Evolutionary conservation across 1,140 invertebrate species (phyloP).

Genomic region (Sitophilus oryzae): DNA sequence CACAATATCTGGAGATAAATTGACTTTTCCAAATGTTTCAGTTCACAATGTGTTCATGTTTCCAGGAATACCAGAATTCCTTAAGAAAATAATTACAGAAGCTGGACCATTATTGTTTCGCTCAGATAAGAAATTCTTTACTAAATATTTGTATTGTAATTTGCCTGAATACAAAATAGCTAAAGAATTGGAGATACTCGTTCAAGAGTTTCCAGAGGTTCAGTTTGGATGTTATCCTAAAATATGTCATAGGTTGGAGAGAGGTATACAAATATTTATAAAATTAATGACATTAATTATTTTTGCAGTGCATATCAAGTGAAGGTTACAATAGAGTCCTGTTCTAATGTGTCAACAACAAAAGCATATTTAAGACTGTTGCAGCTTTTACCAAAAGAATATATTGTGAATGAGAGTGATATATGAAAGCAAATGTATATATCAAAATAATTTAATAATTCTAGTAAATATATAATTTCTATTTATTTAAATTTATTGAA

Average conservation of each 20-base stretch:
- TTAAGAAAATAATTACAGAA: constrained; percentile 53
- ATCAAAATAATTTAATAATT: too few species aligned
- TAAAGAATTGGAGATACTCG: constrained; percentile 42
- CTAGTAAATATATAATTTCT: too few species aligned
- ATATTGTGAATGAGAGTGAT: constrained; percentile 27
- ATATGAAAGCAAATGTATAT: constrained; percentile 5
- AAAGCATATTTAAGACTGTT: constrained; percentile 44
- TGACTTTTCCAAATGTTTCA: constrained; percentile 59
- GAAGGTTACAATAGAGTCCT: constrained; percentile 49
- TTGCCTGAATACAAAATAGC: constrained; percentile 47
- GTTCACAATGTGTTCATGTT: constrained; percentile 72
- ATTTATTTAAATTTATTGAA: too few species aligned
- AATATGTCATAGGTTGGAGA: constrained; percentile 41
- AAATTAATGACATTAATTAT: not conserved
- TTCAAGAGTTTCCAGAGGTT: constrained; percentile 46
- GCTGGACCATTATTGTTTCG: constrained; percentile 43
- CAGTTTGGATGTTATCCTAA: constrained; percentile 52
- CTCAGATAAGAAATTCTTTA: constrained; percentile 42
- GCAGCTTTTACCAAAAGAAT: constrained; percentile 27
- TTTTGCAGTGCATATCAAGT: constrained; percentile 47
- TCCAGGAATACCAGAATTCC: constrained; percentile 67
- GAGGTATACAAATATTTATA: not conserved
- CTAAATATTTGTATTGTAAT: constrained; percentile 45
- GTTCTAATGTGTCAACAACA: constrained; percentile 38
- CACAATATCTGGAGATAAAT: constrained; percentile 29